Evolutionary conservation across 2,797 vertebrate genomes (phyloP).

Genomic region (Squalus acanthias): DNA sequence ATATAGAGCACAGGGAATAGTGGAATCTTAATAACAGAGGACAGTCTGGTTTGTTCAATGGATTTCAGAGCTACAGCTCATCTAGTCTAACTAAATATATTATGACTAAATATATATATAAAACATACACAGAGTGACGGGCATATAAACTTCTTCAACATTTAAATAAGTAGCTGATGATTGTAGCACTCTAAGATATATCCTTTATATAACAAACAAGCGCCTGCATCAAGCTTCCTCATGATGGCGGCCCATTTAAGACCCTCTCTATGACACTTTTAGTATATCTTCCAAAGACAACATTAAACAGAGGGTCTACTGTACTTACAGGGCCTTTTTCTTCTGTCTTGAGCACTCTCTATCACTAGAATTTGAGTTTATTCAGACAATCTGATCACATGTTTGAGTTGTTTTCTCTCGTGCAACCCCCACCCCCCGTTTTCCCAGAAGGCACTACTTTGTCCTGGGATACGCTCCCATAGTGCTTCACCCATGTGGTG

Average conservation of each 20-base stretch:
- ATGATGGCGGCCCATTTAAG: neutral
- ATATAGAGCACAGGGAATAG: neutral
- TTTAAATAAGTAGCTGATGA: neutral
- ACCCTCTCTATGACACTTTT: neutral
- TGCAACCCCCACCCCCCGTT: neutral
- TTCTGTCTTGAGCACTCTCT: neutral
- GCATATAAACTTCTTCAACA: neutral
- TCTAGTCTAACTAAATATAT: neutral
- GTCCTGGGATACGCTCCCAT: neutral
- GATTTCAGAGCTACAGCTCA: neutral
- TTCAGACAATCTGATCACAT: neutral
- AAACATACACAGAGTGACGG: neutral
- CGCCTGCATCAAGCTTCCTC: too few species aligned
- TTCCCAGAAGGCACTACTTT: neutral
- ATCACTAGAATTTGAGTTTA: neutral
- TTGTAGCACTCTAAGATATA: neutral
- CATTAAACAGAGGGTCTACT: neutral
- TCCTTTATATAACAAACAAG: neutral
- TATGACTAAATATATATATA: neutral
- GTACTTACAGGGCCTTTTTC: neutral
- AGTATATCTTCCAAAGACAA: neutral
- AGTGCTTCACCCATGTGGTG: neutral
- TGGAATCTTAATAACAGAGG: slow-evolving; percentile 17
- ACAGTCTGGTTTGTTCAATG: neutral
- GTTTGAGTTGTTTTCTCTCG: neutral